Base-by-base conservation (phyloP, 2,113 vertebrate species). In the Grammomys dolichurus region DNA sequence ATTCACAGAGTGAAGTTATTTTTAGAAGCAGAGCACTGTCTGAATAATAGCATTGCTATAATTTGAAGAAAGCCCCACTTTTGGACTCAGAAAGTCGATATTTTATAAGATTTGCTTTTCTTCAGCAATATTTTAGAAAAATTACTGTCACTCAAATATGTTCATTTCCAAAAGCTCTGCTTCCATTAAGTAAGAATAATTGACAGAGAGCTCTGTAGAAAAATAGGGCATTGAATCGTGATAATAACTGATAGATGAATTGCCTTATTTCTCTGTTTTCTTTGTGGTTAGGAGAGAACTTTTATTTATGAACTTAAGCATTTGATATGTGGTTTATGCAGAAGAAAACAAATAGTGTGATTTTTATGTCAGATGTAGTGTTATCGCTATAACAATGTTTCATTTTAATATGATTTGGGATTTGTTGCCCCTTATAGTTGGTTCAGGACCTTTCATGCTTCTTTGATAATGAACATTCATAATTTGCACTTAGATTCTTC, bases 171-270 rank as follows among this genome's bases (percentile, higher is more conserved):
- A 94, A 96, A 58, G 88, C 5, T 95, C 72, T 65, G 67, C 60
- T 95, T 93, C 69, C 58, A 93, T 95, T 96, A 97, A 93, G 89
- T 95, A 93, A 82, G 86, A 96, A 96, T 95, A 96, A 97, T 67
- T 96, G 95, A 94, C 91, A 96, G 76, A 86, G 36, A 75, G 1
- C n/a, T 87, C 73, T 92, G 63, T n/a, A 89, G 75, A 88, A 97
- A 95, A 90, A 43, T 82, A 46, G 94, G 28, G 51, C 12, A 73
- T 2, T 93, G 81, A 90, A 91, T 85, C 75, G 67, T 95, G 73
- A 95, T 95, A 92, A 96, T 96, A 77, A 96, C 19, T 20, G 46
- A 24, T 26, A 24, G 96, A 69, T 69, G 67, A 96, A 96, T 94
- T 94, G 54, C 40, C 63, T 93, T 31, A 43, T 72, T 94, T 13